Base-by-base conservation (phyloP, 2,797 vertebrate species). In the Myotis daubentonii region DNA sequence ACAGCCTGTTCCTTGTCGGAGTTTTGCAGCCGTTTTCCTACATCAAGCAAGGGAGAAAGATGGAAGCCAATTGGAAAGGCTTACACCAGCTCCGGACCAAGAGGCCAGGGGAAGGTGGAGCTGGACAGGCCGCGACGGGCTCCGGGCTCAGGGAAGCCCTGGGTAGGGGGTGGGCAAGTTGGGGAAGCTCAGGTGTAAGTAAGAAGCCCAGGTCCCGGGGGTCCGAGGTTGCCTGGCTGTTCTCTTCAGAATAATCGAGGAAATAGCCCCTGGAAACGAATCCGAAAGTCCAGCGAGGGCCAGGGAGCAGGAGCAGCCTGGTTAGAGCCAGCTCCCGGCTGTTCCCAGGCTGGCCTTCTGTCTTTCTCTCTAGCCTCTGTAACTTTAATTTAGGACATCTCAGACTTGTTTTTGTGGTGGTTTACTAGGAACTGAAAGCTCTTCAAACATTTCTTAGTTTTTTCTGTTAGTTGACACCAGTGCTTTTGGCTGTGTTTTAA, bases 21-120 rank as follows among this genome's bases (percentile, higher is more conserved):
- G 17, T 22, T 44, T n/a, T 44, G 19, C 79, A 8, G 11, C 55
- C 10, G 4, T 62, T 62, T 62, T 30, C 13, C 30, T 38, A n/a
- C 36, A 13, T 44, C 36, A 8, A 2, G 55, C 0, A 1, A 25
- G 17, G 53, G 55, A 22, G 36, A 20, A 15, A 30, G 55, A 11
- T 7, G 38, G 2, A 13, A 79, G 38, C 38, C 6, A 0, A 8
- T n/a, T 28, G 13, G 79, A 8, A 22, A 13, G 38, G 13, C 13
- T 8, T 2, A 3, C 28, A 1, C 1, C 20, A 28, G 25, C 55
- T 3, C 3, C 5, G 20, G 78, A 44, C 17, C 17, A 2, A 62
- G 57, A 12, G 17, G 79, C 2, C 38, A 8, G 55, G 79, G 7
- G 55, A 62, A 4, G 38, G 55, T 13, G 38, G 2, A 13, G 9